These are phyloP conservation scores for Aix galericulata DNA, from an alignment of 2,113 vertebrate species.

Conservation along the genomic window DNA sequence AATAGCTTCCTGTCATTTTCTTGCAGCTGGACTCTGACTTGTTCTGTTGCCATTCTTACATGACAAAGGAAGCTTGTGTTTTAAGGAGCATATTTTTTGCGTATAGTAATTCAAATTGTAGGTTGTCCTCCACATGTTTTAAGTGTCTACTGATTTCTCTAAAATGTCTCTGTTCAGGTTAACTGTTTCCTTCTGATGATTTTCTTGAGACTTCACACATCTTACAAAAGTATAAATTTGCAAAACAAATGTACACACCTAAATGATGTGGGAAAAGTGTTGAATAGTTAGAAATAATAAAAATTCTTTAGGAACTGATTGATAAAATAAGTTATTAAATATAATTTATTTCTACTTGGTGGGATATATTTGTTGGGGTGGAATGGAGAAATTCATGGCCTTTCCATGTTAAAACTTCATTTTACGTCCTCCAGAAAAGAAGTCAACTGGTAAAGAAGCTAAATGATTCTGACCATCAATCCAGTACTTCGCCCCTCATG, in stretches of 20 bases:
- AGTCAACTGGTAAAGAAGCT: constrained; percentile 95
- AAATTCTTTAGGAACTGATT: not conserved
- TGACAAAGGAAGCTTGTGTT: not conserved
- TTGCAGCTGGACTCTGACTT: not conserved
- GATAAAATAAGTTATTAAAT: not conserved
- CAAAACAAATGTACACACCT: not conserved
- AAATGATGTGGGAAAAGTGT: not conserved
- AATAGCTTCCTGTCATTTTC: not conserved
- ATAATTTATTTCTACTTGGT: not conserved
- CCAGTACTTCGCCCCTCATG: constrained; percentile 93
- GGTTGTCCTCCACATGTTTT: not conserved
- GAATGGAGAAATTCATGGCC: not conserved
- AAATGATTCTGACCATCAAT: constrained; percentile 92
- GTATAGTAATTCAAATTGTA: not conserved
- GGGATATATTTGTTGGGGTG: not conserved
- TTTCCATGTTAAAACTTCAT: not conserved
- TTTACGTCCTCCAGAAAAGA: constrained; percentile 84
- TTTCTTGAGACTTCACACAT: not conserved
- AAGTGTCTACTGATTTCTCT: not conserved
- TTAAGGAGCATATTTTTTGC: not conserved
- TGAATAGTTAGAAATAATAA: not conserved
- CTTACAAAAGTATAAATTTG: not conserved
- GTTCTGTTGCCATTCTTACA: not conserved
- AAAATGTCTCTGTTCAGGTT: not conserved
- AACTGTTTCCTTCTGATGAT: not conserved